phyloP scores from a whole-genome alignment of 2,113 vertebrate genomes.

The Passer montanus region DNA sequence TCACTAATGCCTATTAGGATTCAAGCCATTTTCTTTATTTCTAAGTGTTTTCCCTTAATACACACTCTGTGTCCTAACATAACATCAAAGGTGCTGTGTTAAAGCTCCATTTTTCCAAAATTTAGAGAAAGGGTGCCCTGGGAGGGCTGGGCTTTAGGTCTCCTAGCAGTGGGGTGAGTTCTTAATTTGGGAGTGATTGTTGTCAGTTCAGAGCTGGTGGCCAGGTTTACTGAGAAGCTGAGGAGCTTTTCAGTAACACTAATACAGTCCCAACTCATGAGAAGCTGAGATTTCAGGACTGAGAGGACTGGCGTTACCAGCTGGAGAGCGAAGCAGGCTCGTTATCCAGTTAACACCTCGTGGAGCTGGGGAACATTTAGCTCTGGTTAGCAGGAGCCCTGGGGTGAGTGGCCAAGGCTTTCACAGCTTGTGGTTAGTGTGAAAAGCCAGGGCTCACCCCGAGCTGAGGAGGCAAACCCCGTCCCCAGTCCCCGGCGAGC shows the following conservation, averaged over 20 bases:
- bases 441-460: background rate
- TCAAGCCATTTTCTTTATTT: background rate
- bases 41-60: background rate
- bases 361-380: background rate
- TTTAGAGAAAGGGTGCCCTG: background rate
- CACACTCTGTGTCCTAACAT: background rate
- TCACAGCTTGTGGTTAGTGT: rapidly evolving
- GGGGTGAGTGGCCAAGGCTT: background rate
- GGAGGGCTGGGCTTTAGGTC: background rate
- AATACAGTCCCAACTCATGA: background rate
- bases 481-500: background rate
- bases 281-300: background rate
- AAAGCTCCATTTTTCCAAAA: background rate
- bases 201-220: background rate
- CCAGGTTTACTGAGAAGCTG: background rate
- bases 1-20: background rate
- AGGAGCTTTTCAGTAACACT: background rate
- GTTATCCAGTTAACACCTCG: background rate
- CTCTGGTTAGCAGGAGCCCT: background rate
- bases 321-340: rapidly evolving
- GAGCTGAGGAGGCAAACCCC: rapidly evolving
- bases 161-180: background rate
- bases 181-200: background rate
- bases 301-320: background rate
- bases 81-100: background rate